A percentile compares a stretch with the other conserved stretches of the same genome.
Evolutionary conservation across 2,113 vertebrate species (phyloP).

Genomic region (Rhegmatorhina hoffmannsi): DNA sequence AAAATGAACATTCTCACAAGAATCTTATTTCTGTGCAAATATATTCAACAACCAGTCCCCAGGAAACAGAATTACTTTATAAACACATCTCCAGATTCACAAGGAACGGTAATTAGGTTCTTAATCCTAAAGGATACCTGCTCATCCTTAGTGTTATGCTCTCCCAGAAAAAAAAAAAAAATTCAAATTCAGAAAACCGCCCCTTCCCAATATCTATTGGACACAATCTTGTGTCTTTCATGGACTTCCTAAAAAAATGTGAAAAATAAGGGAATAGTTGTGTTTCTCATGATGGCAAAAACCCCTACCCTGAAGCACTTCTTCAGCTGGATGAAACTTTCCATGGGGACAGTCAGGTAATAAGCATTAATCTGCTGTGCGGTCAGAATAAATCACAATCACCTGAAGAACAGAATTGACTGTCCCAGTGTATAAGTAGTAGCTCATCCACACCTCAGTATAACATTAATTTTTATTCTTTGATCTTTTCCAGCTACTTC

Average conservation of each 20-base stretch:
- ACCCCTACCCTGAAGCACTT: background rate
- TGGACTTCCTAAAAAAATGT: background rate
- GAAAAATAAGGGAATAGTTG: background rate
- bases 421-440: background rate
- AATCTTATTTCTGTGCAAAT: conserved; percentile 9
- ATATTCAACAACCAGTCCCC: background rate
- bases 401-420: background rate
- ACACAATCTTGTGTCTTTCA: background rate
- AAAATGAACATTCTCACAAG: background rate
- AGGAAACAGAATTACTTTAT: background rate
- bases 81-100: background rate
- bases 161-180: background rate
- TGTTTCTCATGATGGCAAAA: background rate
- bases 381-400: background rate
- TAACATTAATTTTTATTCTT: background rate
- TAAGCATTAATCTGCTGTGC: background rate
- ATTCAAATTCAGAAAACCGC: background rate
- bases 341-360: background rate
- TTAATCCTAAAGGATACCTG: background rate
- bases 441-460: background rate
- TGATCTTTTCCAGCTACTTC: background rate
- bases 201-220: background rate
- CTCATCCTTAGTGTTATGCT: background rate
- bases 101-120: background rate
- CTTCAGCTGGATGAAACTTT: background rate